Conservation (phyloP, 2,888 invertebrate genomes). For the Allolobophora icterica region DNA sequence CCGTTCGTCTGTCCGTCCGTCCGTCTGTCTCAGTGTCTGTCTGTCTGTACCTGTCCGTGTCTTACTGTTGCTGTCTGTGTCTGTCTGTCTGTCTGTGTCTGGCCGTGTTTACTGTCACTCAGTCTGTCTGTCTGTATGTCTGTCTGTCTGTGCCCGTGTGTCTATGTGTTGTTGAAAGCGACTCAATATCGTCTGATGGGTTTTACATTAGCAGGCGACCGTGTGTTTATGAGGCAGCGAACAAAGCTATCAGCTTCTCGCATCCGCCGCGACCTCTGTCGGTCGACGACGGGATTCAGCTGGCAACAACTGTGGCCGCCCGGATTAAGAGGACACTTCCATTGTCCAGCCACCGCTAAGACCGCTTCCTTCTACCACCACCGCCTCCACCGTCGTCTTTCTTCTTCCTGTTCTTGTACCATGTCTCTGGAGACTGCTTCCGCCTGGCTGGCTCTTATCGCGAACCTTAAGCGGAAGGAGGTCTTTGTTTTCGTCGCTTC, state of each 20-base stretch:
- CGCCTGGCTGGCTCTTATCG: constrained; percentile 17
- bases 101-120: no score
- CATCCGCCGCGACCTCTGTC: neutral
- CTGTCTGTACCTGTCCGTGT: neutral
- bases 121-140: neutral
- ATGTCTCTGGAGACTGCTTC: constrained; percentile 11
- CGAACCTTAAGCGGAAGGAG: neutral
- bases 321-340: constrained; percentile 11
- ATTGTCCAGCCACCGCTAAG: constrained; percentile 11
- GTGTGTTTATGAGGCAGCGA: neutral
- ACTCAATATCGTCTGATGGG: constrained; percentile 17
- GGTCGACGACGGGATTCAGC: neutral
- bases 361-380: neutral
- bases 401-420: constrained; percentile 10
- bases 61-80: neutral
- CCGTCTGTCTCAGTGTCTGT: no score
- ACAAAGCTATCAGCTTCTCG: neutral
- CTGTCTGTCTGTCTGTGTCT: neutral
- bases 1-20: no score
- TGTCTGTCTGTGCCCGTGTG: neutral
- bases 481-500: constrained; percentile 2
- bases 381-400: neutral
- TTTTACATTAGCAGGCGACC: constrained; percentile 11
- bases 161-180: neutral
- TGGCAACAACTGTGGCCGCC: neutral